phyloP scores from a whole-genome alignment of 2,113 vertebrate genomes.

The Pangasianodon gigas region DNA sequence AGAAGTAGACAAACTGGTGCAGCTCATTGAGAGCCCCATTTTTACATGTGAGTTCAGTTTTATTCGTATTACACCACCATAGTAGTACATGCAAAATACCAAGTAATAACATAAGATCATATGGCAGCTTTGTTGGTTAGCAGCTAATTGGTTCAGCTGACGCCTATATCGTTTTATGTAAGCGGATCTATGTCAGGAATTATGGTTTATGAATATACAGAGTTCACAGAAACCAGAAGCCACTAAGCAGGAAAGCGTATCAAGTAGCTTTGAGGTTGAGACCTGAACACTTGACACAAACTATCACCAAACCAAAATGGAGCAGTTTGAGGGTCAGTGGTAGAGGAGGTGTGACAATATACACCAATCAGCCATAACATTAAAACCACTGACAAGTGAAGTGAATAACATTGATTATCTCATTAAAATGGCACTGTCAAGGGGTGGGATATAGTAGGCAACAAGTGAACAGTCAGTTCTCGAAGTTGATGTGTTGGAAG shows the following conservation, averaged over 20 bases:
- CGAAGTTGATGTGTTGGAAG: no score
- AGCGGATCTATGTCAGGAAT: background rate
- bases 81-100: background rate
- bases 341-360: background rate
- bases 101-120: no score
- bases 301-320: no score
- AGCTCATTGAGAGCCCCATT: constrained; percentile 96
- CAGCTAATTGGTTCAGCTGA: no score
- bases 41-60: constrained; percentile 84
- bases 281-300: background rate
- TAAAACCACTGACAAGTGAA: no score
- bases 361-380: no score
- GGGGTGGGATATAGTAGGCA: no score
- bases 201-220: background rate
- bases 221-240: background rate
- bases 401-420: no score
- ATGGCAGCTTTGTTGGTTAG: no score
- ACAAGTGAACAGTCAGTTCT: no score
- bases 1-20: constrained; percentile 97
- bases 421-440: no score
- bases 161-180: no score
- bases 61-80: background rate
- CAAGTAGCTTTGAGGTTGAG: background rate
- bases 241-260: background rate
- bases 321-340: background rate